These are phyloP conservation scores for Solenopsis invicta DNA, from an alignment of 1,140 invertebrate species.

Conservation along the genomic window DNA sequence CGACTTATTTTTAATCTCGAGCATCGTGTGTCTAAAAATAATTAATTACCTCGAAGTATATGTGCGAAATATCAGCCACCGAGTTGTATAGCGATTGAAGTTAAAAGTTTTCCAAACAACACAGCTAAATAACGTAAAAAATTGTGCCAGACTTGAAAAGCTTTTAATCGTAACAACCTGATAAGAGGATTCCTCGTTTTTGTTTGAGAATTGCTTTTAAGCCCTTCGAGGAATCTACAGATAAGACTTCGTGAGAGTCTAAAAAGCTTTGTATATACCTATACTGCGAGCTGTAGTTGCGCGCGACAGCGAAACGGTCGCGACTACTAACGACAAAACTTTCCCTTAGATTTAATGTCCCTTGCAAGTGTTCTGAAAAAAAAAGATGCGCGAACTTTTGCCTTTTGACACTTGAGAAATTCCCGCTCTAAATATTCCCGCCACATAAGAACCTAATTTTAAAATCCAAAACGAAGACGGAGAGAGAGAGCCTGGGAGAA, in stretches of 20 bases:
- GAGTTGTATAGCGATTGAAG: neutral
- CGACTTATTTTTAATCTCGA: neutral
- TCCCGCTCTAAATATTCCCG: constrained; percentile 16
- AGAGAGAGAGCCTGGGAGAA: neutral
- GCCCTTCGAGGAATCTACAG: neutral
- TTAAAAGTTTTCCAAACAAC: neutral
- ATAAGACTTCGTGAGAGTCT: neutral
- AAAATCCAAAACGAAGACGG: neutral
- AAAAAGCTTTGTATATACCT: neutral
- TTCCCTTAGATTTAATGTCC: constrained; percentile 10
- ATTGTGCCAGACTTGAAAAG: neutral
- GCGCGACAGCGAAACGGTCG: no score
- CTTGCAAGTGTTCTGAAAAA: neutral
- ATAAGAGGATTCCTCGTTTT: neutral
- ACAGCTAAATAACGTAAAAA: neutral
- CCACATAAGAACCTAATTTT: constrained; percentile 10
- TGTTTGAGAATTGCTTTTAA: neutral
- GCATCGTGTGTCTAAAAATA: neutral
- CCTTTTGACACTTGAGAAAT: neutral
- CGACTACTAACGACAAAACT: constrained; percentile 23
- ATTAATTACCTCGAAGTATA: neutral
- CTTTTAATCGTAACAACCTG: neutral
- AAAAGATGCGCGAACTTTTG: neutral
- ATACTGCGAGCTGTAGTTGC: neutral
- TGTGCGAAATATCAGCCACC: neutral